phyloP scores from a whole-genome alignment of 2,888 invertebrate species.

The Melanophora roralis region DNA sequence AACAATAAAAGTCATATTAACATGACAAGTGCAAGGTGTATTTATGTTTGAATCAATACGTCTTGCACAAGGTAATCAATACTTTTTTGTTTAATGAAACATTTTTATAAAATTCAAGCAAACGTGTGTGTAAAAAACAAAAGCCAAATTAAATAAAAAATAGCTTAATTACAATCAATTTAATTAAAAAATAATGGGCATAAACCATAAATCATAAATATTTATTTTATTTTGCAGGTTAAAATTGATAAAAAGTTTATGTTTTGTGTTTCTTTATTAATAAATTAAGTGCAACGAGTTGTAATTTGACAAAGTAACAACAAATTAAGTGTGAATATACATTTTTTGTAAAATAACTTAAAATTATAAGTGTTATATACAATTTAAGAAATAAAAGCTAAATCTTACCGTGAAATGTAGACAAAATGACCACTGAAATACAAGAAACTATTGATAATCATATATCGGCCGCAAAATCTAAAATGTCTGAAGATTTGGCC shows the following conservation, averaged over 20 bases:
- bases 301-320: not conserved
- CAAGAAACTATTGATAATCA: constrained; percentile 41
- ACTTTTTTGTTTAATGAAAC: not conserved
- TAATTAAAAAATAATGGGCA: not conserved
- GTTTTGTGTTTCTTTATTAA: not conserved
- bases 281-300: not conserved
- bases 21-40: not conserved
- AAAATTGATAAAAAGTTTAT: not conserved
- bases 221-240: constrained; percentile 12
- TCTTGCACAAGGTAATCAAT: too few relatives aligned
- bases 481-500: constrained; percentile 10
- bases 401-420: not conserved
- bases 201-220: not conserved
- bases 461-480: constrained; percentile 23
- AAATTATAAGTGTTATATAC: too few relatives aligned
- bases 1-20: not conserved
- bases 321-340: not conserved
- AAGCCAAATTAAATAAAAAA: not conserved
- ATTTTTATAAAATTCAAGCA: constrained; percentile 3
- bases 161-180: not conserved
- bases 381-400: too few relatives aligned
- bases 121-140: constrained; percentile 3
- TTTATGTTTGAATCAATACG: too few relatives aligned
- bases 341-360: too few relatives aligned
- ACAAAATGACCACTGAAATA: constrained; percentile 43